Percentiles rank a stretch among this genome's conserved stretches.
These are phyloP conservation scores for Agriopis leucophaearia DNA, from an alignment of 2,888 invertebrate species.

Conservation along the genomic window DNA sequence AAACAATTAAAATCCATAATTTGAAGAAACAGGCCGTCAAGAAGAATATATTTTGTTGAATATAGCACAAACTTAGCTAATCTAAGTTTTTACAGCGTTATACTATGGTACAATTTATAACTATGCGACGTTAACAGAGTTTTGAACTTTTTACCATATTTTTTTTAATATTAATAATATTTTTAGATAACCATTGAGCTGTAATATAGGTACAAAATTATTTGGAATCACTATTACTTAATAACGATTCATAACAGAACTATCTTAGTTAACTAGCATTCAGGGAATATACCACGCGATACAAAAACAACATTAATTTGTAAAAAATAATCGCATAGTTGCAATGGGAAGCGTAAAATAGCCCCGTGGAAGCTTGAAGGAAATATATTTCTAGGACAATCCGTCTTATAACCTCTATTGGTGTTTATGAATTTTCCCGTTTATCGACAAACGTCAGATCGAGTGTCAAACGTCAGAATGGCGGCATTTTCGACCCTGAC, in stretches of 20 bases:
- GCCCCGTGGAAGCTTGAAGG: conserved; percentile 67
- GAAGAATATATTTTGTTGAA: conserved; percentile 7
- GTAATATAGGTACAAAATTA: conserved; percentile 73
- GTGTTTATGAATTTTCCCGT: conserved; percentile 64
- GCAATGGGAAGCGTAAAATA: conserved; percentile 62
- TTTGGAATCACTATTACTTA: conserved; percentile 71
- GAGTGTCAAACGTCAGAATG: conserved; percentile 42
- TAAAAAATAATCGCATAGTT: conserved; percentile 51
- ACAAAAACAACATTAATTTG: conserved; percentile 46
- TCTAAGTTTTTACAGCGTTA: conserved; percentile 42
- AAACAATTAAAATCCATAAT: conserved; percentile 9
- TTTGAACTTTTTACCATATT: conserved; percentile 50
- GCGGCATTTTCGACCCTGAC: conserved; percentile 39
- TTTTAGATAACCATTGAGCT: conserved; percentile 67
- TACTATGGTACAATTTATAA: conserved; percentile 45
- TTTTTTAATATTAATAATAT: conserved; percentile 37
- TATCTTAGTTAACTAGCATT: conserved; percentile 68
- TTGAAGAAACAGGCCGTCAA: conserved; percentile 26
- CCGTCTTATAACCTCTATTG: conserved; percentile 69
- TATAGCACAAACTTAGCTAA: conserved; percentile 37
- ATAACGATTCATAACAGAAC: conserved; percentile 67
- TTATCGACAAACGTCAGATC: conserved; percentile 59
- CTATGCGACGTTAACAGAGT: conserved; percentile 50
- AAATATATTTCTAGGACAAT: conserved; percentile 67
- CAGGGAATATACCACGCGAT: conserved; percentile 57